Evolutionary conservation across 2,113 vertebrate species (phyloP), one percentile per base, ranked within the genome.

Genomic region (Macquaria australasica): DNA sequence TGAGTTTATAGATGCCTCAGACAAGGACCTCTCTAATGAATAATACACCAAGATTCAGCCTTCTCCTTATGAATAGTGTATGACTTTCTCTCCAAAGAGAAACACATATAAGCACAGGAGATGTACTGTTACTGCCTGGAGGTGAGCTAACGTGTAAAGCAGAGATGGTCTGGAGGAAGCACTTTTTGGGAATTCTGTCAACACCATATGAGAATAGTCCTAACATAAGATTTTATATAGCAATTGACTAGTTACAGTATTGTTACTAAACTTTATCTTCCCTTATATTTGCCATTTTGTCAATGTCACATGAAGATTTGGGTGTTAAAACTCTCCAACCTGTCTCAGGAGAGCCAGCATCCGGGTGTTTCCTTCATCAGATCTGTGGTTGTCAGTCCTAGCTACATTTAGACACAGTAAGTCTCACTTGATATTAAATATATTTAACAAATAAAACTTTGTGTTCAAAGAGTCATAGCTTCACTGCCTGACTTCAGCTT

Each of bases 51-150:
- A 51, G 81, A 68, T 77, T 74, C n/a, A 39, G 59, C 66, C 39
- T 48, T 45, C 51, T 39, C 16, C 41, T 78, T 5, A 79, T 88
- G 31, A 81, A 85, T 85, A 83, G 62, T 88, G 39, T 34, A 76
- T 81, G 41, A 48, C 41, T 58, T 77, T 81, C 37, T 87, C 39
- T 68, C 75, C 64, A 55, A 73, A 70, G 58, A 73, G 58, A 85
- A 80, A 14, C 9, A 63, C 53, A 45, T 15, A 43, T 18, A 53
- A n/a, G 48, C 28, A 55, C 39, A 60, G 37, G 37, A 70, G 60
- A 55, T 70, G 37, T 31, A 16, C 43, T 25, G 53, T 73, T 59
- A 3, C 55, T 70, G 71, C 62, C 37, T 48, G 28, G 25, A 43
- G 63, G 56, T 87, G 68, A 51, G 37, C 18, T 62, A 72, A 79